phyloP scores from a whole-genome alignment of 2,113 vertebrate species.

The Prionailurus bengalensis region DNA sequence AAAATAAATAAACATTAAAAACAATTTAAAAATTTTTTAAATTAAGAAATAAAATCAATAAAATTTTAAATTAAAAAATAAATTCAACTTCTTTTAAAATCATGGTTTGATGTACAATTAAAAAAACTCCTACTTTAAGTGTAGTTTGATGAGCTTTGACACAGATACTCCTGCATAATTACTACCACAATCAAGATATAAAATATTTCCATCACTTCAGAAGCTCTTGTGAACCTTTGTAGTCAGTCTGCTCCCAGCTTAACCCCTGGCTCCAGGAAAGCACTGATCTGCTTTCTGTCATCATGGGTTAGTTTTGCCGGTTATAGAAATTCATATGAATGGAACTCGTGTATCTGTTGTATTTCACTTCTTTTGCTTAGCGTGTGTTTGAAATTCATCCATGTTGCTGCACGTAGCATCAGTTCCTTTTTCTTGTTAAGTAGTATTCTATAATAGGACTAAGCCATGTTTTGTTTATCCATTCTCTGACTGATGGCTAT shows the following conservation, averaged over 20 bases:
- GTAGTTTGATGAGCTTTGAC: neutral
- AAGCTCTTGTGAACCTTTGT: neutral
- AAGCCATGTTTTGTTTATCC: neutral
- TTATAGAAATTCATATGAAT: slow-evolving; percentile 42
- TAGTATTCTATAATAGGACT: neutral
- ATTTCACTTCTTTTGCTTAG: slow-evolving; percentile 48
- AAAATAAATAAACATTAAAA: too few relatives aligned
- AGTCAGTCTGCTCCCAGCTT: neutral
- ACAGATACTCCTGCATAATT: neutral
- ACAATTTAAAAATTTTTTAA: too few relatives aligned
- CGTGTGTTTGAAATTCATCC: slow-evolving; percentile 1
- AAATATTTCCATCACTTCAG: neutral
- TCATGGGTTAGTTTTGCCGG: neutral
- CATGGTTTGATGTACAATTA: neutral
- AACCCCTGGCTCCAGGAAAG: neutral
- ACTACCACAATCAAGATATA: neutral
- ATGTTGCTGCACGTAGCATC: neutral
- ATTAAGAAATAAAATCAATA: too few relatives aligned
- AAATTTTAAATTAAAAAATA: too few relatives aligned
- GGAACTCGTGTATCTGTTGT: neutral
- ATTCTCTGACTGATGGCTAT: neutral
- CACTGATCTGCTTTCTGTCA: neutral
- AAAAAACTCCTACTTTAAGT: neutral
- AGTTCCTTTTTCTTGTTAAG: slow-evolving; percentile 31
- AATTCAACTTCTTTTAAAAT: neutral